Conservation (phyloP, 2,888 invertebrate genomes). For the Patella ulyssiponensis region DNA sequence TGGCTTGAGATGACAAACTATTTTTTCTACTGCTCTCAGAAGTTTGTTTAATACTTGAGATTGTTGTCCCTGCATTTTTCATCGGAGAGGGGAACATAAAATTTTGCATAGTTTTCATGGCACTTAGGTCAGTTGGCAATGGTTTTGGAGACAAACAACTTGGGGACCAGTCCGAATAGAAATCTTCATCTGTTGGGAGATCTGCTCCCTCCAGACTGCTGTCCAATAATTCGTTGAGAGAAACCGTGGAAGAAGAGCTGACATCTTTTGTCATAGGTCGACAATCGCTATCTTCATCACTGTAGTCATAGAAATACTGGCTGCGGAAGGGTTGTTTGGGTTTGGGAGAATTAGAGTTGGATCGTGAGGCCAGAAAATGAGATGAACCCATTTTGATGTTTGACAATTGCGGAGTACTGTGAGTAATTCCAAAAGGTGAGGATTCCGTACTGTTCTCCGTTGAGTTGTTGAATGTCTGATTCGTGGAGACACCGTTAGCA, state of each 20-base stretch:
- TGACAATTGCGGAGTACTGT: conserved; percentile 3
- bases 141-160: conserved; percentile 36
- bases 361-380: neutral
- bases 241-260: conserved; percentile 64
- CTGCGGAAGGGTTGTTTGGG: conserved; percentile 30
- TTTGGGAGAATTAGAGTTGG: conserved; percentile 20
- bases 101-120: conserved; percentile 13
- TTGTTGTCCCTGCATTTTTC: neutral
- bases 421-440: conserved; percentile 22
- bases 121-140: conserved; percentile 3
- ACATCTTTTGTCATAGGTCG: conserved; percentile 55
- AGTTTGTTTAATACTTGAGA: neutral
- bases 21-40: neutral
- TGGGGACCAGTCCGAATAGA: conserved; percentile 52
- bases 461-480: conserved; percentile 17
- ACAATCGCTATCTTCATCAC: conserved; percentile 63
- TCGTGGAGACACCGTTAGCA: neutral
- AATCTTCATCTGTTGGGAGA: conserved; percentile 54
- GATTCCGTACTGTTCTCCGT: conserved; percentile 25
- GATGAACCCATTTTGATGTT: neutral
- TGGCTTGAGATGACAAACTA: neutral
- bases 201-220: conserved; percentile 53
- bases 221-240: conserved; percentile 67
- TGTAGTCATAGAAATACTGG: conserved; percentile 63
- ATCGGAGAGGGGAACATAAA: conserved; percentile 5